phyloP scores from a whole-genome alignment of 2,113 vertebrate genomes.

The Python bivittatus region DNA sequence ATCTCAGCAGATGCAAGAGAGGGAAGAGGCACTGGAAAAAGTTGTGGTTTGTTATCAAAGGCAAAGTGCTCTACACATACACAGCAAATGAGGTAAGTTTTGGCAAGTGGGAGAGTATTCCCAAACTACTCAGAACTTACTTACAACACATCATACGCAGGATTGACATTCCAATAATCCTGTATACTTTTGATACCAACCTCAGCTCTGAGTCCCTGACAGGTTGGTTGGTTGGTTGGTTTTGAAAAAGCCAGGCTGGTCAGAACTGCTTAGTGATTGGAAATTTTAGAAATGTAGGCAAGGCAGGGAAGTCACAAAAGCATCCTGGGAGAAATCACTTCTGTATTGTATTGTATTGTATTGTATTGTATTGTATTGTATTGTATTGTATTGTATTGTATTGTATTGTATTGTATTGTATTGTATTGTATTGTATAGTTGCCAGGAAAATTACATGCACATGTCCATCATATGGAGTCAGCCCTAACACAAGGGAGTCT shows the following conservation, averaged over 20 bases:
- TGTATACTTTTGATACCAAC: not conserved
- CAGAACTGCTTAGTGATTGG: slow-evolving; percentile 6
- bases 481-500: not conserved
- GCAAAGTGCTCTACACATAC: slow-evolving; percentile 98
- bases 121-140: not conserved
- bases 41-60: slow-evolving; percentile 97
- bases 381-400: too few relatives aligned
- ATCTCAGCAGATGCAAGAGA: slow-evolving; percentile 87
- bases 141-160: not conserved
- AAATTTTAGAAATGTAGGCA: not conserved
- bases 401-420: too few relatives aligned
- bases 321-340: not conserved
- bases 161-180: too few relatives aligned
- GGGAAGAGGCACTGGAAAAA: slow-evolving; percentile 96
- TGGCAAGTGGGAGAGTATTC: slow-evolving; percentile 1
- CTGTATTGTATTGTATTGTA: too few relatives aligned
- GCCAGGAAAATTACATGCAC: not conserved
- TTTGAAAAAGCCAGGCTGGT: not conserved
- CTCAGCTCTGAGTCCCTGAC: not conserved
- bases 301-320: not conserved
- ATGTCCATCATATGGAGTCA: not conserved
- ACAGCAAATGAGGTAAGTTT: slow-evolving; percentile 84
- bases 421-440: too few relatives aligned
- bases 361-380: too few relatives aligned
- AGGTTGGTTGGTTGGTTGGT: not conserved